phyloP scores from a whole-genome alignment of 2,797 vertebrate species.

The Momotus momota region DNA sequence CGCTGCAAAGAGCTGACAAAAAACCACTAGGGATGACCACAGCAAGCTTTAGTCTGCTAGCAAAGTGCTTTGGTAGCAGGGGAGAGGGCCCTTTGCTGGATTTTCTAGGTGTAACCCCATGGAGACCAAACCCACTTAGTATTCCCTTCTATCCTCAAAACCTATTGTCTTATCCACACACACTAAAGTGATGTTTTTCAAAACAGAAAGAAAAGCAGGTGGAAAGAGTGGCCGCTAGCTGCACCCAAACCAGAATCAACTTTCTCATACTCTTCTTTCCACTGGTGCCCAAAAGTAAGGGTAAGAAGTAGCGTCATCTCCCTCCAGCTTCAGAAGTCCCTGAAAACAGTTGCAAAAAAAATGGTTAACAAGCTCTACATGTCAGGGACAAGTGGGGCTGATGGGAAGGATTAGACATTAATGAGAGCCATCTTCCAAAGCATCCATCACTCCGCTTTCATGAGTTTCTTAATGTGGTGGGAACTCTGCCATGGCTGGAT shows the following conservation, averaged over 20 bases:
- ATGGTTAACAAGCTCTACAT: constrained; percentile 29
- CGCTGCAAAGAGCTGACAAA: neutral
- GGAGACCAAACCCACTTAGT: neutral
- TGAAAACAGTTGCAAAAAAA: constrained; percentile 37
- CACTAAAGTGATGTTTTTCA: neutral
- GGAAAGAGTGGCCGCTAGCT: too few relatives aligned
- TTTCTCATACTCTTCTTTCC: too few relatives aligned
- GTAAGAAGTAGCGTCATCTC: too few relatives aligned
- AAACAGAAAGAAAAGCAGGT: neutral
- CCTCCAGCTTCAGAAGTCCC: neutral
- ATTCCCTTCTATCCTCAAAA: neutral
- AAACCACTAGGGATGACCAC: neutral
- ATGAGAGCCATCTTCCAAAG: constrained; percentile 53
- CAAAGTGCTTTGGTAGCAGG: neutral
- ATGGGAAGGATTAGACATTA: constrained; percentile 60
- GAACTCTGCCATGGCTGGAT: constrained; percentile 49
- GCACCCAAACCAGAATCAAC: too few relatives aligned
- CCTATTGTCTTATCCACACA: neutral
- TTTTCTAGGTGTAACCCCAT: neutral
- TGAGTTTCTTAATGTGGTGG: constrained; percentile 56
- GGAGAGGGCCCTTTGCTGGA: accelerated
- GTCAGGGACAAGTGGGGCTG: constrained; percentile 56
- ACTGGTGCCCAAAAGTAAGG: too few relatives aligned
- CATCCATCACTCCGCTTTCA: constrained; percentile 37
- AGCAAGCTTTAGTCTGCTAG: neutral